Percentiles rank a stretch among this genome's conserved stretches.
These are phyloP conservation scores for Ginglymostoma cirratum DNA, from an alignment of 2,113 vertebrate genomes.

Conservation along the genomic window DNA sequence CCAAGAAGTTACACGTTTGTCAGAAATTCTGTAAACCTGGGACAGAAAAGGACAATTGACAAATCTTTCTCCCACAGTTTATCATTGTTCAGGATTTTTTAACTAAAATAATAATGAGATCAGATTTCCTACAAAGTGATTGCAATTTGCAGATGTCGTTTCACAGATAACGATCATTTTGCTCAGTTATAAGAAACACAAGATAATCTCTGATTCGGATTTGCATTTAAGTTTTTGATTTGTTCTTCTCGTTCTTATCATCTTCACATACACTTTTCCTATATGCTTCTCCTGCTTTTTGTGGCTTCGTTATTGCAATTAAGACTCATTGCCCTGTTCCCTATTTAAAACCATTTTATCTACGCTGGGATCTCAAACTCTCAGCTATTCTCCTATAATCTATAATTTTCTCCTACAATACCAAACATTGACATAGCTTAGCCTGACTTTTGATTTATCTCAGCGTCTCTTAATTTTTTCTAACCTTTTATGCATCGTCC, in stretches of 20 bases:
- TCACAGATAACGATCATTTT: not conserved
- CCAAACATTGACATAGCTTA: not conserved
- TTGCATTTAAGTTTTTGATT: not conserved
- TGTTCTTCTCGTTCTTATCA: not conserved
- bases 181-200: not conserved
- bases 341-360: not conserved
- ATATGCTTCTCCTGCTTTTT: not conserved
- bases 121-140: not conserved
- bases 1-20: not conserved
- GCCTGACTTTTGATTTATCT: not conserved
- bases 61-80: not conserved
- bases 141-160: not conserved
- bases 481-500: not conserved
- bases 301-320: not conserved
- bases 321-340: not conserved
- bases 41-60: not conserved
- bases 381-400: not conserved
- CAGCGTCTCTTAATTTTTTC: not conserved
- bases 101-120: not conserved
- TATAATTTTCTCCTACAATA: not conserved
- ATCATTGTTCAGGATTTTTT: not conserved
- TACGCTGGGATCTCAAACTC: not conserved
- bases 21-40: not conserved
- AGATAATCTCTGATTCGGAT: not conserved
- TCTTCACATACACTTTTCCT: no score